Base-by-base conservation (phyloP, 2,888 invertebrate genomes). In the Drosophila tripunctata region DNA sequence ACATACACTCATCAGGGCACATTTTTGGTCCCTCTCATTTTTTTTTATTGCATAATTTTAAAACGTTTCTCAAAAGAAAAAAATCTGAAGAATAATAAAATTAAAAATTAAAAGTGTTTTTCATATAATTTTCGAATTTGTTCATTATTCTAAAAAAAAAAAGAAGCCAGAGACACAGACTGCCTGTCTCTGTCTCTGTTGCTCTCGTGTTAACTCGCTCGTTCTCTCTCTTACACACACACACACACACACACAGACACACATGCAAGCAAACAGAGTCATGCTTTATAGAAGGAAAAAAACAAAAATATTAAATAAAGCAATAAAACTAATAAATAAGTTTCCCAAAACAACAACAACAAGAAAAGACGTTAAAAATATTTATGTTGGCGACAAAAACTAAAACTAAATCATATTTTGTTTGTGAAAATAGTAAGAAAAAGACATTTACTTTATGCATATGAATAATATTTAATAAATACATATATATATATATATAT, bases 401-500 rank as follows among this genome's bases (percentile, higher is more conserved):
- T 12, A 12, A 31, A 1, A n/a, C 12, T 4, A 5, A 2, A 5
- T 3, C n/a, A 1, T 24, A 7, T 22, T 38, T 38, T 31, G 24
- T 48, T 50, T 17, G 70, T 64, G 64, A 43, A 33, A 36, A 27
- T n/a, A 33, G 14, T 33, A 52, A 52, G 27, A 60, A 82, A 80
- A 80, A 80, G 80, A 80, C 80, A 80, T 80, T 78, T 84, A 81
- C 69, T 64, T 68, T 73, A 73, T 64, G 68, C 40, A 57, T 45
- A 51, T 33, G 52, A 24, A 61, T 21, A 35, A 36, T 36, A 8
- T 22, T 51, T 12, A 27, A 43, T 36, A n/a, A 17, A 44, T 45
- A 36, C 15, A 19, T 44, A 14, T 24, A 31, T 47, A 40, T 19
- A 50, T n/a, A 19, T 12, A 41, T 15, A 31, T 40, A 41, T 12